These are phyloP conservation scores for Oscheius sp. DNA, from an alignment of 2,888 invertebrate genomes.

Conservation along the genomic window DNA sequence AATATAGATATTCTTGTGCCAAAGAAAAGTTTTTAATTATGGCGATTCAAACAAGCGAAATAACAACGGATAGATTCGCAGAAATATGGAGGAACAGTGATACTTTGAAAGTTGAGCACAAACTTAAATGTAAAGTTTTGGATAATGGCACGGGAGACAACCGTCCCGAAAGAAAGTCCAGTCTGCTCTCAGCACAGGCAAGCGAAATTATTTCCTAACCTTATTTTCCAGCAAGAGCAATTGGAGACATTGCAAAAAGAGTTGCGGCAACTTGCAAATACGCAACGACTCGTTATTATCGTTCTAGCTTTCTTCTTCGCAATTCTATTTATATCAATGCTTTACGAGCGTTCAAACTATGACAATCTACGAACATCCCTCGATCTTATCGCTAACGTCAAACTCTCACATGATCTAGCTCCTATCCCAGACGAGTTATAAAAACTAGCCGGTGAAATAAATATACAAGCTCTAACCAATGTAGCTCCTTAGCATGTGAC, in stretches of 20 bases:
- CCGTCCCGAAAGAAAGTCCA: slow-evolving; percentile 41
- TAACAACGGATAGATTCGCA: slow-evolving; percentile 50
- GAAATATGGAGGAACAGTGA: slow-evolving; percentile 45
- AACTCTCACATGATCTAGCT: too few species aligned
- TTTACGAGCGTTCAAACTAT: slow-evolving; percentile 27
- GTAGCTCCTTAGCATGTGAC: too few species aligned
- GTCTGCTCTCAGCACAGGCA: slow-evolving; percentile 32
- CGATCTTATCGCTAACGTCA: background rate
- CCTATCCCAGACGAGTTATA: background rate
- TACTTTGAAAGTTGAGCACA: slow-evolving; percentile 48
- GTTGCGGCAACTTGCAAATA: slow-evolving; percentile 8
- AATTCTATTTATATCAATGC: slow-evolving; percentile 15
- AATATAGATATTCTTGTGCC: slow-evolving; percentile 55
- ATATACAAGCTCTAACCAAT: too few species aligned
- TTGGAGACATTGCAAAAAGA: slow-evolving; percentile 6
- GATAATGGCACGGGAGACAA: slow-evolving; percentile 41
- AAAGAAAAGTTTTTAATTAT: slow-evolving; percentile 60
- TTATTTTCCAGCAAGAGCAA: slow-evolving; percentile 10
- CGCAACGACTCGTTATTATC: slow-evolving; percentile 21
- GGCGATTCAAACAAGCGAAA: slow-evolving; percentile 49
- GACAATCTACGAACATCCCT: slow-evolving; percentile 15
- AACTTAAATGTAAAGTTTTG: slow-evolving; percentile 48
- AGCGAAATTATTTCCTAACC: background rate
- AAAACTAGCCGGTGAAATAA: background rate
- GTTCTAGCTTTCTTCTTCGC: slow-evolving; percentile 23